These are phyloP conservation scores for Sarcophaga peregrina DNA, from an alignment of 1,140 invertebrate species.

Conservation along the genomic window DNA sequence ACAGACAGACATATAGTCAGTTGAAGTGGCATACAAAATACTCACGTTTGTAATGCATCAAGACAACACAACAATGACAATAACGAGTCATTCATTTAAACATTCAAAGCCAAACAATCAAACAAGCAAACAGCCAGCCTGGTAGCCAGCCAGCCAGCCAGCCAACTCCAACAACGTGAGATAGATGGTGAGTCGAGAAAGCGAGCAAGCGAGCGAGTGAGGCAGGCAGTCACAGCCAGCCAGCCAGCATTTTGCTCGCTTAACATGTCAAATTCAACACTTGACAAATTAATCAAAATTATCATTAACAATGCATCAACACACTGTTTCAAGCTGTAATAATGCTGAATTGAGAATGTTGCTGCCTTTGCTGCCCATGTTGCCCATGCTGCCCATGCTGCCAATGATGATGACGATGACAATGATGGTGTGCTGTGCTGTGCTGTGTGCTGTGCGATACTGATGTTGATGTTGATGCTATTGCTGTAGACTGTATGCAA, in stretches of 20 bases:
- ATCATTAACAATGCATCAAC: constrained; percentile 41
- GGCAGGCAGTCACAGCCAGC: background rate
- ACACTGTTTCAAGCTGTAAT: constrained; percentile 18
- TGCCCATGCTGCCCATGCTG: background rate
- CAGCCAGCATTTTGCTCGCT: constrained; percentile 36
- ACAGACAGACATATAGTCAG: too few species aligned
- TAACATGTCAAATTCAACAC: constrained; percentile 42
- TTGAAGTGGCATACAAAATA: background rate
- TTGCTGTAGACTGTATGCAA: background rate
- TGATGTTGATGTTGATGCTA: background rate
- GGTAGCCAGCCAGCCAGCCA: background rate
- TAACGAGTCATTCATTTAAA: constrained; percentile 28
- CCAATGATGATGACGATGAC: constrained; percentile 20
- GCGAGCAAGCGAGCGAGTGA: background rate
- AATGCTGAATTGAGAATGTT: background rate
- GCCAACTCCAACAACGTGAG: background rate
- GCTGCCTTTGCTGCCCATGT: background rate
- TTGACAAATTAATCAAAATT: constrained; percentile 42
- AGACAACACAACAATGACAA: background rate
- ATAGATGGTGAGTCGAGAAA: background rate
- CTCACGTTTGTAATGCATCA: constrained; percentile 5
- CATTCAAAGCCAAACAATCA: background rate
- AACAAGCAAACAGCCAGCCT: background rate
- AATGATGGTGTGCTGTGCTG: background rate
- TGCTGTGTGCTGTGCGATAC: background rate